These are phyloP conservation scores for Telmatherina bonti DNA, from an alignment of 2,797 vertebrate genomes.

Conservation along the genomic window DNA sequence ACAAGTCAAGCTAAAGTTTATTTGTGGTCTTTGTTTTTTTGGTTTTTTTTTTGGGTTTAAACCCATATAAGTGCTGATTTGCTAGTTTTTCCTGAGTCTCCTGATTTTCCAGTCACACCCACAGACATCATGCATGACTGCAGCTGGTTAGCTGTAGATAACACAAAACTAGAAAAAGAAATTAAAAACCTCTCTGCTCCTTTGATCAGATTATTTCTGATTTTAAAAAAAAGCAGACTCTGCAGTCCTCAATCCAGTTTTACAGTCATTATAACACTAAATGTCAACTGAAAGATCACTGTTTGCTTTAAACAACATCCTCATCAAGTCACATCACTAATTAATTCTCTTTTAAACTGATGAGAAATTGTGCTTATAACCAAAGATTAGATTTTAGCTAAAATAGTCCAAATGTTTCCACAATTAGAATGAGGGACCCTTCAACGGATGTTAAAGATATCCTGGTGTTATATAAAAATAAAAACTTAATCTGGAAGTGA, in stretches of 20 bases:
- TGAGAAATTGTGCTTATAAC: conserved; percentile 9
- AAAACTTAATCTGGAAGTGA: not conserved
- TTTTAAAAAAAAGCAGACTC: conserved; percentile 2
- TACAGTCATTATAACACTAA: not conserved
- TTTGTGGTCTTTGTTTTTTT: not conserved
- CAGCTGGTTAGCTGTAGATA: not conserved
- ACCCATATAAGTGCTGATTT: not conserved
- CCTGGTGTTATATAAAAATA: not conserved
- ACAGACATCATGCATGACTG: not conserved
- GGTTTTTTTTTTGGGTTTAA: not conserved
- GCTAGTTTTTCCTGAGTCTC: conserved; percentile 19
- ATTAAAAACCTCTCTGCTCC: not conserved
- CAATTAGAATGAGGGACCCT: conserved; percentile 16
- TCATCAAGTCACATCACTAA: not conserved
- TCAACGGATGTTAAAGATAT: not conserved
- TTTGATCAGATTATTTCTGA: conserved; percentile 2
- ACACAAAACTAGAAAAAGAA: not conserved
- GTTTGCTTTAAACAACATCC: conserved; percentile 16
- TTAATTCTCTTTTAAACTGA: conserved; percentile 13
- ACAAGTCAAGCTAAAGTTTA: not conserved
- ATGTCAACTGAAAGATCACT: conserved; percentile 7
- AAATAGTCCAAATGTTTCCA: conserved; percentile 1
- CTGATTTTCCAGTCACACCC: conserved; percentile 8
- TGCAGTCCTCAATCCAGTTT: conserved; percentile 10
- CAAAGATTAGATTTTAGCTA: conserved; percentile 15